phyloP scores from a whole-genome alignment of 2,888 invertebrate species.

The Acronicta psi region DNA sequence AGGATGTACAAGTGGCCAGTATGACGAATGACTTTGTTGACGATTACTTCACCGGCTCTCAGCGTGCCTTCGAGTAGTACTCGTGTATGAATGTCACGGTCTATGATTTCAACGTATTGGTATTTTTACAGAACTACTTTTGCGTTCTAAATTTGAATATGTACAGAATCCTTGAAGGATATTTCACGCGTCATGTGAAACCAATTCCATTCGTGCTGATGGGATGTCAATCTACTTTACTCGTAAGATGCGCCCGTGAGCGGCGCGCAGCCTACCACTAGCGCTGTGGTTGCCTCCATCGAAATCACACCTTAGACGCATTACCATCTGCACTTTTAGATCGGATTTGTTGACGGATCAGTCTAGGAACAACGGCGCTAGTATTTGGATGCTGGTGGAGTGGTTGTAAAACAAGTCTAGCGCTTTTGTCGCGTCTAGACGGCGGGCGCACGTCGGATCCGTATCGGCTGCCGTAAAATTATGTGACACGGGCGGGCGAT shows the following conservation, averaged over 20 bases:
- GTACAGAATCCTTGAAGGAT: conserved; percentile 41
- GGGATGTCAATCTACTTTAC: conserved; percentile 69
- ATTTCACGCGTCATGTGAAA: conserved; percentile 61
- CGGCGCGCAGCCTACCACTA: conserved; percentile 56
- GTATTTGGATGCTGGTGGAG: conserved; percentile 59
- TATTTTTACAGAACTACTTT: conserved; percentile 22
- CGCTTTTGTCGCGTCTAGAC: conserved; percentile 84
- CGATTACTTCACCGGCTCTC: conserved; percentile 50
- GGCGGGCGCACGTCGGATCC: conserved; percentile 77
- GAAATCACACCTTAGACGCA: conserved; percentile 74
- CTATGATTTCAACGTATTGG: conserved; percentile 25
- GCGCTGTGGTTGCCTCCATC: conserved; percentile 64
- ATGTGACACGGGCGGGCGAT: conserved; percentile 76
- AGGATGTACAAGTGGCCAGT: conserved; percentile 26
- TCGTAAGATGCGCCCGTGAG: conserved; percentile 67
- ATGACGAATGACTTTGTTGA: conserved; percentile 43
- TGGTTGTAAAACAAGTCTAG: conserved; percentile 80
- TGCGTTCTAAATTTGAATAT: conserved; percentile 37
- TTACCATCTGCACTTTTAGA: conserved; percentile 67
- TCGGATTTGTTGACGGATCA: conserved; percentile 74
- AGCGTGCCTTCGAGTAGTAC: conserved; percentile 23
- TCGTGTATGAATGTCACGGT: conserved; percentile 33
- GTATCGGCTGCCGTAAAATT: conserved; percentile 85
- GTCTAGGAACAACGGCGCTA: conserved; percentile 60
- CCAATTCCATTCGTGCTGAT: conserved; percentile 65